Evolutionary conservation across 2,797 vertebrate genomes (phyloP), one percentile per base, ranked within the genome.

Genomic region (Sparus aurata): DNA sequence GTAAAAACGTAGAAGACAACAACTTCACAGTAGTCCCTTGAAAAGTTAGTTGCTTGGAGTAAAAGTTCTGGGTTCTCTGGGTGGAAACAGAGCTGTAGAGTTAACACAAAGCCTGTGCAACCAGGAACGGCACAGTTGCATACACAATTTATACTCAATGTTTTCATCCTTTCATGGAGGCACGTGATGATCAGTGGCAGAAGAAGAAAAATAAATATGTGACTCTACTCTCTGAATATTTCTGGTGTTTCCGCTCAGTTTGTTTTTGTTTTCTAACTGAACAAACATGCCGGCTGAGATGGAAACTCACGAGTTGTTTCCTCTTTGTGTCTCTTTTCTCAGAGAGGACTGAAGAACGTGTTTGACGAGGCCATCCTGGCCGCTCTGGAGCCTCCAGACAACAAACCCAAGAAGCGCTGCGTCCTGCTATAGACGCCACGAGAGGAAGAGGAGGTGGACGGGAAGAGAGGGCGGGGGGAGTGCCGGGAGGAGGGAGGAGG

Each of bases 291-390:
- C 34, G 34, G 8, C 13, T 45, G 43, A 15, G 43, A 45, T 45
- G 13, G 43, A 45, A 45, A 45, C 67, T 63, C 23, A 64, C 34
- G 16, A 10, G 12, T 34, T 38, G 18, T 75, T 12, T 30, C 3
- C 6, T 60, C 11, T 38, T 5, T 57, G 5, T 67, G 15, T 76
- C 12, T 69, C 4, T 15, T 15, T 61, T n/a, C n/a, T 61, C 79
- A 95, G 95, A 81, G 93, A 57, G 95, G 95, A 53, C 85, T 96
- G 87, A 95, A 95, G 90, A 95, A 95, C 18, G 95, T 96, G 63
- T 96, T 96, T 20, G 95, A 95, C 2, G 95, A 96, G 86, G 95
- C 95, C 78, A 95, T 96, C 87, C 77, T 95, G 66, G 95, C 95
- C 0, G 95, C 95, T 18, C 88, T 96, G 89, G 95, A 95, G 82